phyloP scores from a whole-genome alignment of 2,113 vertebrate species.

The Strigops habroptila region DNA sequence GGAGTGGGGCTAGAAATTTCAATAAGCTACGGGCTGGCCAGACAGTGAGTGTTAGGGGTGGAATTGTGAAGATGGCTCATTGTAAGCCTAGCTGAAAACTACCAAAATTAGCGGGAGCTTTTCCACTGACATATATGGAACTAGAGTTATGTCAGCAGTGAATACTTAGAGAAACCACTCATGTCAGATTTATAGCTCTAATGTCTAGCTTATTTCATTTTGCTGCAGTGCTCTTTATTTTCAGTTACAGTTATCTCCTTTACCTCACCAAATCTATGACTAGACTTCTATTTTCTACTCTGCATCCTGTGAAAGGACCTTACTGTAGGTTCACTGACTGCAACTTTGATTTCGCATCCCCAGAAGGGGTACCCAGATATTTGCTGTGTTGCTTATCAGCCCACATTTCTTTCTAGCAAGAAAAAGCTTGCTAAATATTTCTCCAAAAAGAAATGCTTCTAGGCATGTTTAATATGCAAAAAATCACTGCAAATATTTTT shows the following conservation, averaged over 20 bases:
- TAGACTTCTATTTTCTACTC: background rate
- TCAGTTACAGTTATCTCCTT: background rate
- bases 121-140: background rate
- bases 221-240: background rate
- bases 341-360: background rate
- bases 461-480: constrained; percentile 1
- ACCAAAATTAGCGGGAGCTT: background rate
- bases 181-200: background rate
- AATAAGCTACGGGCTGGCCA: background rate
- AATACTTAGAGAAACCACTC: background rate
- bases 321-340: background rate
- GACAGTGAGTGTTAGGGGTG: background rate
- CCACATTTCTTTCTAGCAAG: background rate
- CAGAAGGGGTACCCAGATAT: background rate
- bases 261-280: background rate
- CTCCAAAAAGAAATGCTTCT: background rate
- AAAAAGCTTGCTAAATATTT: background rate
- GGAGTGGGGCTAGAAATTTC: background rate
- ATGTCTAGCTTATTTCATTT: background rate
- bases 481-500: background rate
- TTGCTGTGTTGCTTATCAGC: background rate
- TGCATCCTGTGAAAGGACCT: background rate
- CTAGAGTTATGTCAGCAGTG: background rate
- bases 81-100: background rate
- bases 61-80: background rate